A percentile compares a stretch with the other conserved stretches of the same genome.
These are phyloP conservation scores for Heterodera schachtii DNA, from an alignment of 1,140 invertebrate genomes.

Conservation along the genomic window DNA sequence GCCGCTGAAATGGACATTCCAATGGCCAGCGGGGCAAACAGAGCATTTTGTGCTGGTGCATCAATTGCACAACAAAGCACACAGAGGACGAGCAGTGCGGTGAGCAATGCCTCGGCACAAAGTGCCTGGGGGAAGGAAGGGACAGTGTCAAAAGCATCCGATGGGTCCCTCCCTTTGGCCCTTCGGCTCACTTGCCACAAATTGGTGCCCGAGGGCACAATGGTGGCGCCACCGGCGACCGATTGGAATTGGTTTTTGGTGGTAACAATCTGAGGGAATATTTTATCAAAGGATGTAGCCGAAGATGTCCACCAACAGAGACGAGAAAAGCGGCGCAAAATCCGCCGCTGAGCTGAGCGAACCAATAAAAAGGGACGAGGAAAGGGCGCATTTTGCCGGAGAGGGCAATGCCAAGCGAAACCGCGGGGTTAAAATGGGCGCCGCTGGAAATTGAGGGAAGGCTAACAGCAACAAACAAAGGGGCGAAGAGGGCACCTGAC, in stretches of 20 bases:
- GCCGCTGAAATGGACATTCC: constrained; percentile 34
- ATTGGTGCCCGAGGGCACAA: constrained; percentile 5
- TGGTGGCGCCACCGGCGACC: constrained; percentile 33
- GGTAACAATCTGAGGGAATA: constrained; percentile 37
- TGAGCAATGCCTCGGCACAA: constrained; percentile 30
- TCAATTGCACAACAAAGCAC: constrained; percentile 35
- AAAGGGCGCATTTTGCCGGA: constrained; percentile 56
- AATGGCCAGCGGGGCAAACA: constrained; percentile 43
- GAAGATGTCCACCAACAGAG: constrained; percentile 47
- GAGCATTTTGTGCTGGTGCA: constrained; percentile 6
- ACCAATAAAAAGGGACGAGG: constrained; percentile 58
- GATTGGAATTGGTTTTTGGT: constrained; percentile 39
- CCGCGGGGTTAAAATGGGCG: constrained; percentile 67
- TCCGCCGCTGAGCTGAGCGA: constrained; percentile 64
- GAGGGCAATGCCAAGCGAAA: constrained; percentile 63
- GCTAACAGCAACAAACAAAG: background rate
- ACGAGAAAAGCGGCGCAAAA: constrained; percentile 64
- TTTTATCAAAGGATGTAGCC: background rate
- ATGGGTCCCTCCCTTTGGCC: background rate
- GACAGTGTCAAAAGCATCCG: background rate
- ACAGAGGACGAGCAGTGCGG: constrained; percentile 32
- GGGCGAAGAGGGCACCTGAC: constrained; percentile 20
- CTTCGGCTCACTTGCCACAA: constrained; percentile 29
- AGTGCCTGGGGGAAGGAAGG: constrained; percentile 37
- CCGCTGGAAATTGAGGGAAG: constrained; percentile 55